phyloP scores from a whole-genome alignment of 2,888 invertebrate genomes.

The Diarsia brunnea region DNA sequence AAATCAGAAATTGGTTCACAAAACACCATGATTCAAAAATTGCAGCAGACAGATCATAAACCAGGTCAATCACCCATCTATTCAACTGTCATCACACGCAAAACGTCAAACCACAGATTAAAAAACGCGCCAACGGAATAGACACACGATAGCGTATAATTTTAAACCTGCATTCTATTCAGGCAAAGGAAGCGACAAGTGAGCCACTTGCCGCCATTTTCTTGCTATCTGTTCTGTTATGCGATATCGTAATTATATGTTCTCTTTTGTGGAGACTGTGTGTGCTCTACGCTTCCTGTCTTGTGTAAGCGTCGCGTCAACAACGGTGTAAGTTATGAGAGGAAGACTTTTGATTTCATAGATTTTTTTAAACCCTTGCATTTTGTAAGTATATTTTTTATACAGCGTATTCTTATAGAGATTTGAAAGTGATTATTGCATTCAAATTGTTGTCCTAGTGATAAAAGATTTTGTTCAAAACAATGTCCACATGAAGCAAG shows the following conservation, averaged over 20 bases:
- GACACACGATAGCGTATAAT: slow-evolving; percentile 66
- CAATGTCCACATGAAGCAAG: neutral
- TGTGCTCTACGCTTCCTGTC: slow-evolving; percentile 84
- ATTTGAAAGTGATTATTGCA: neutral
- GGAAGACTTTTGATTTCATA: neutral
- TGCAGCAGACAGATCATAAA: neutral
- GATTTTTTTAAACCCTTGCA: neutral
- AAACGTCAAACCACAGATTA: slow-evolving; percentile 47
- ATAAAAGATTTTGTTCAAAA: neutral
- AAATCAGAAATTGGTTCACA: neutral
- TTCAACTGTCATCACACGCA: slow-evolving; percentile 36
- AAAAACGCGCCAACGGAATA: slow-evolving; percentile 36
- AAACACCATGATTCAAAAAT: neutral
- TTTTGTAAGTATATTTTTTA: neutral
- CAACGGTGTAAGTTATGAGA: slow-evolving; percentile 68
- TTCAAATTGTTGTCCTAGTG: neutral
- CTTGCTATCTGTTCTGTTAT: slow-evolving; percentile 77
- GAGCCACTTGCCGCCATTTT: slow-evolving; percentile 78
- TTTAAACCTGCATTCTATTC: slow-evolving; percentile 69
- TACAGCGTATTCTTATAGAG: neutral
- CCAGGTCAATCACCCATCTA: slow-evolving; percentile 29
- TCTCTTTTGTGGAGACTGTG: slow-evolving; percentile 83
- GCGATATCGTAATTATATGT: slow-evolving; percentile 88
- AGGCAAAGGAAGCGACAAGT: slow-evolving; percentile 83
- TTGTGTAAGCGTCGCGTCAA: slow-evolving; percentile 71